A percentile compares a stretch with the other conserved stretches of the same genome.
These are phyloP conservation scores for Esperia sulphurella DNA, from an alignment of 2,888 invertebrate species.

Conservation along the genomic window DNA sequence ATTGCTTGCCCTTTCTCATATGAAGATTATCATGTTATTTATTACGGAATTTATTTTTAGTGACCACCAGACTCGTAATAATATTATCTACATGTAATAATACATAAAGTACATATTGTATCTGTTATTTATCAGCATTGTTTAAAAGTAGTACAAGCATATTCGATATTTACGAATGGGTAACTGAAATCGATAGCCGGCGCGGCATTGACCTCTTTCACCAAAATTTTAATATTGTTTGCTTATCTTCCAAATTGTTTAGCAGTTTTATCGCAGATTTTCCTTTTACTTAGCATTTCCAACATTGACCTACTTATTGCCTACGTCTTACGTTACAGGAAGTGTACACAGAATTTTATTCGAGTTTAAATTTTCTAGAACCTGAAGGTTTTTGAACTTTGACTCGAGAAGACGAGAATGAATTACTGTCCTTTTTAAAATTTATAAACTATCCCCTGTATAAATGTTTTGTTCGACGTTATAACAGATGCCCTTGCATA, in stretches of 20 bases:
- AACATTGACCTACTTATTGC: conserved; percentile 2
- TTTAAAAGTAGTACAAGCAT: conserved; percentile 39
- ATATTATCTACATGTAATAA: background rate
- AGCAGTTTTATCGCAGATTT: conserved; percentile 12
- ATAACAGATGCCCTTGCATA: conserved; percentile 3
- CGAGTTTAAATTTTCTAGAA: background rate
- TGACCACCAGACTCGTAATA: background rate
- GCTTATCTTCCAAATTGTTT: conserved; percentile 21
- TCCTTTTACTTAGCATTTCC: conserved; percentile 6
- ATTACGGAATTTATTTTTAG: conserved; percentile 2
- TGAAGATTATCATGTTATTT: background rate
- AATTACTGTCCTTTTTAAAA: conserved; percentile 2
- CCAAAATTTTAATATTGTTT: conserved; percentile 34
- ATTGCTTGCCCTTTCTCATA: background rate
- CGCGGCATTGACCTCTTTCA: conserved; percentile 51
- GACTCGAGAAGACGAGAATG: background rate
- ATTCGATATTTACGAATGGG: conserved; percentile 41
- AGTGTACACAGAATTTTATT: too few relatives aligned
- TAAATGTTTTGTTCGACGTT: conserved; percentile 1
- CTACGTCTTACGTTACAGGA: background rate
- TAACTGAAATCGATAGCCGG: conserved; percentile 45
- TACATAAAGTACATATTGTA: background rate
- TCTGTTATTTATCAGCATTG: conserved; percentile 35
- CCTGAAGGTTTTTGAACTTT: conserved; percentile 7
- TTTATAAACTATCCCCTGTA: conserved; percentile 5